A percentile compares a stretch with the other conserved stretches of the same genome.
phyloP scores from a whole-genome alignment of 2,888 invertebrate genomes.

The Orgyia antiqua region DNA sequence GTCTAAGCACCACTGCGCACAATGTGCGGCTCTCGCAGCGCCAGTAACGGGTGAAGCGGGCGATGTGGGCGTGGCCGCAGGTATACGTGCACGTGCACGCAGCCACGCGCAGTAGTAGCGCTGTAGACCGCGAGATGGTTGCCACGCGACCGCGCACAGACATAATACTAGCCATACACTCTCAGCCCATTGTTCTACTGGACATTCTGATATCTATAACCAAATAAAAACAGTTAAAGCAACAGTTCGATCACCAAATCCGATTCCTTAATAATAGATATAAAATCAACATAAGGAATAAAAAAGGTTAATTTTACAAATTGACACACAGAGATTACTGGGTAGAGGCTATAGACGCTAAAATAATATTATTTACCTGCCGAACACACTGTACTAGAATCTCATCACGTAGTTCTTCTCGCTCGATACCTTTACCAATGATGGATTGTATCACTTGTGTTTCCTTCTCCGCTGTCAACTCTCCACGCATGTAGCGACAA shows the following conservation, averaged over 20 bases:
- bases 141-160: conserved; percentile 93
- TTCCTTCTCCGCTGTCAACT: conserved; percentile 90
- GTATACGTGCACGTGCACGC: conserved; percentile 44
- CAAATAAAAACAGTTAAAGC: no score
- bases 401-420: conserved; percentile 95
- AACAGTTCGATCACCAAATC: no score
- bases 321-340: no score
- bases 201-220: conserved; percentile 90
- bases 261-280: no score
- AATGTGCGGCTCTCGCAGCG: conserved; percentile 79
- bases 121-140: conserved; percentile 89
- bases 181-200: conserved; percentile 89
- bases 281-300: no score
- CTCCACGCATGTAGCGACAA: conserved; percentile 93
- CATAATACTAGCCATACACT: conserved; percentile 93
- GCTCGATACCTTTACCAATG: conserved; percentile 91
- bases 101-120: conserved; percentile 84
- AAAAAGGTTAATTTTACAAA: no score
- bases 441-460: conserved; percentile 90
- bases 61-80: conserved; percentile 11
- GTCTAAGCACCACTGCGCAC: conserved; percentile 95
- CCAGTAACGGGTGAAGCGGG: conserved; percentile 18
- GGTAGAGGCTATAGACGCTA: no score
- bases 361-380: no score
- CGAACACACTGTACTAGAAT: conserved; percentile 93